Evolutionary conservation across 64 coral and sea anemone species (phyloP), one percentile per base, ranked within the genome.

Genomic region (Montipora cactus): DNA sequence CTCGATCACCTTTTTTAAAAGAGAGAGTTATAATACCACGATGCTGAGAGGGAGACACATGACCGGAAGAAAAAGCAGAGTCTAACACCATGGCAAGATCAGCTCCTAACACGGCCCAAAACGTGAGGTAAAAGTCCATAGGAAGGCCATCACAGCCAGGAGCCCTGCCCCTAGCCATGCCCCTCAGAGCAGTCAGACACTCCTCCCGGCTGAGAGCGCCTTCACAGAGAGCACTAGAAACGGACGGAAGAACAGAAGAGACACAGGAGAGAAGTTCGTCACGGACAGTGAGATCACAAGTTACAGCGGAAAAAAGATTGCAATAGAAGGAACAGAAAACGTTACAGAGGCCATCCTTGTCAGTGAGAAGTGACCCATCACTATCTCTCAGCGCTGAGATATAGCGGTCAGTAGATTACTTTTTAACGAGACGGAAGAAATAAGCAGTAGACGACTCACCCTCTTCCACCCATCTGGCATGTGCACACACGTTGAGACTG

Each of bases 131-230:
- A 20, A 93, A 93, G 18, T 93, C 92, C 15, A 50, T 77, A 3
- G 76, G 92, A 0, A 94, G 52, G 5, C 92, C 92, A 69, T 94
- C 84, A 5, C 49, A 20, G 20, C 92, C 91, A 2, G 84, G 76
- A 20, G 75, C 11, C 68, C 82, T 89, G 18, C 51, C 1, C 0
- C 18, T 16, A 19, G 92, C 84, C 86, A 89, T 94, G 13, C 87
- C 84, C 18, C 48, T 47, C 12, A 94, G 86, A 76, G 87, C 92
- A 8, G 2, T 10, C 3, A 62, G 5, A 22, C 44, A 67, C 49
- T 94, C 86, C 0, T 75, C 77, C 0, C 3, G 3, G 10, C 67
- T 50, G 0, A 94, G 19, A 15, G 2, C 1, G 3, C 92, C 86
- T 9, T 94, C 93, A 15, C 87, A 94, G 10, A 55, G 10, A 10